Conservation (phyloP, 2,113 vertebrate species). For the Solea solea region DNA sequence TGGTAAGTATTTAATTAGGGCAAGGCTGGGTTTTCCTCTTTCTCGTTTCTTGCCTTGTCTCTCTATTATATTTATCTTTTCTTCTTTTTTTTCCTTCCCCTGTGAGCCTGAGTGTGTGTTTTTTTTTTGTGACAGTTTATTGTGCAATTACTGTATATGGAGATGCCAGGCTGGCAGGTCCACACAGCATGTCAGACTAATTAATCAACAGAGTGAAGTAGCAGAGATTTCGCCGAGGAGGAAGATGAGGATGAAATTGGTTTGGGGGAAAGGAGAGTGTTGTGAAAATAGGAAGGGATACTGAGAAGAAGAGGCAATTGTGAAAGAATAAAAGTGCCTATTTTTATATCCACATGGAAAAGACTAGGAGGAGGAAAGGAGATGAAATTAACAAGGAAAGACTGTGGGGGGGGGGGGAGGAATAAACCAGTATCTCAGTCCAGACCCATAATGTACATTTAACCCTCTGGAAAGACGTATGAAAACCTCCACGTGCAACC, state of each 20-base stretch:
- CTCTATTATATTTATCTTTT: background rate
- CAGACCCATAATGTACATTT: too few relatives aligned
- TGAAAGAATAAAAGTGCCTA: background rate
- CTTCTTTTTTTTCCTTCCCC: background rate
- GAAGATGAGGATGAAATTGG: background rate
- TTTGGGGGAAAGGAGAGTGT: background rate
- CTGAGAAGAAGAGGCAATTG: background rate
- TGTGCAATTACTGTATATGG: slow-evolving; percentile 33
- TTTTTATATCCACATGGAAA: background rate
- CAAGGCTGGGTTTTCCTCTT: slow-evolving; percentile 6
- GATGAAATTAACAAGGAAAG: background rate
- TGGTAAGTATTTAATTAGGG: slow-evolving; percentile 41
- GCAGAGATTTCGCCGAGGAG: background rate
- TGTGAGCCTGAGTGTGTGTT: slow-evolving; percentile 38
- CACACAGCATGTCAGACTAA: slow-evolving; percentile 48
- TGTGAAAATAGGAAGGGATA: background rate
- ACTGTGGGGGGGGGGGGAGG: too few relatives aligned
- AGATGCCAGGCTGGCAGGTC: slow-evolving; percentile 30
- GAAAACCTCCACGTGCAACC: too few relatives aligned
- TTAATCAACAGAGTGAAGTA: slow-evolving; percentile 46
- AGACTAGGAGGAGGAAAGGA: background rate
- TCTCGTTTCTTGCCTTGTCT: slow-evolving; percentile 6
- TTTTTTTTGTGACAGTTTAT: slow-evolving; percentile 30
- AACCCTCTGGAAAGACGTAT: too few relatives aligned
- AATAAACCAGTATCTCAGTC: too few relatives aligned